A percentile compares a stretch with the other conserved stretches of the same genome.
Evolutionary conservation across 2,113 vertebrate species (phyloP).

Genomic region (Pseudorectes ferrugineus): DNA sequence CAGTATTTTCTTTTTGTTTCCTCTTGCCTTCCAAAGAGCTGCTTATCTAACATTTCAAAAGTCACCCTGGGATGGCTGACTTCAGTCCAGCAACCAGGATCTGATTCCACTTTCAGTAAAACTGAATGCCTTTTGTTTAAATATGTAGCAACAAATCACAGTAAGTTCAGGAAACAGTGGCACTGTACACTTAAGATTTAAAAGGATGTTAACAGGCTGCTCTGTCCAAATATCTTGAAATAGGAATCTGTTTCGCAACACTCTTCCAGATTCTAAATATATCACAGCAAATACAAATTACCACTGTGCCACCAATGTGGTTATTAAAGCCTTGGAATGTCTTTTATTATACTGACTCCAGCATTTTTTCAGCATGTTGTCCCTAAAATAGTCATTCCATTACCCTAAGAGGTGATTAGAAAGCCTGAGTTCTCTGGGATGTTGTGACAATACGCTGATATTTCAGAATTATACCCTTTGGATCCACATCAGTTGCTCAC

Average conservation of each 20-base stretch:
- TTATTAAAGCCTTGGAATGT: slow-evolving; percentile 13
- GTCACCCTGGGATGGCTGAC: not conserved
- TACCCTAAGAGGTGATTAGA: not conserved
- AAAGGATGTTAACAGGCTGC: slow-evolving; percentile 11
- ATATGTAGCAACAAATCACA: slow-evolving; percentile 7
- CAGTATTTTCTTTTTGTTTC: slow-evolving; percentile 27
- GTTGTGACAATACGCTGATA: not conserved
- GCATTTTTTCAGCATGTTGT: not conserved
- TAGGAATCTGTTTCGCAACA: not conserved
- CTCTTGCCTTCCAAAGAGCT: slow-evolving; percentile 1
- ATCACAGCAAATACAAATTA: slow-evolving; percentile 19
- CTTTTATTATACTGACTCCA: not conserved
- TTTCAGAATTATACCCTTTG: slow-evolving; percentile 30
- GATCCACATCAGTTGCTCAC: not conserved
- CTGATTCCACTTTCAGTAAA: slow-evolving; percentile 16
- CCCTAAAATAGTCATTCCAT: not conserved
- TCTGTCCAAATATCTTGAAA: slow-evolving; percentile 25
- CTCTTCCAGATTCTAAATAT: slow-evolving; percentile 40
- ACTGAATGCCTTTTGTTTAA: not conserved
- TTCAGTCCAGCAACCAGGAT: not conserved
- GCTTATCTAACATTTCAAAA: slow-evolving; percentile 48
- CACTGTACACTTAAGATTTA: slow-evolving; percentile 13
- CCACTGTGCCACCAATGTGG: not conserved
- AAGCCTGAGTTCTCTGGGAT: not conserved
- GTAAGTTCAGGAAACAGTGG: slow-evolving; percentile 20